Evolutionary conservation across 2,113 vertebrate species (phyloP).

Genomic region (Salvelinus alpinus): DNA sequence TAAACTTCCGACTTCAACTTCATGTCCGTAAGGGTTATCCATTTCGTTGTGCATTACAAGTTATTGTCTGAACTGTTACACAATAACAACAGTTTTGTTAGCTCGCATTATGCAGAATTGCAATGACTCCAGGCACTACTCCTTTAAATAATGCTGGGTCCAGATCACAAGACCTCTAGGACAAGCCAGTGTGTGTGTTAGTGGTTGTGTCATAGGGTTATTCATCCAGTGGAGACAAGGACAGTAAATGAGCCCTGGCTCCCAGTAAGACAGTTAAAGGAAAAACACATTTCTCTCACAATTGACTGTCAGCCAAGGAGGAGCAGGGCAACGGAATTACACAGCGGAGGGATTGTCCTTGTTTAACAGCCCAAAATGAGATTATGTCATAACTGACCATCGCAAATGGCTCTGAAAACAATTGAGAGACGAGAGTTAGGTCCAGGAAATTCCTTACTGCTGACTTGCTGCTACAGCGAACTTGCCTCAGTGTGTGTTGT

Average conservation of each 20-base stretch:
- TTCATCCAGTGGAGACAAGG: slow-evolving; percentile 23
- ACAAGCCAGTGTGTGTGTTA: neutral
- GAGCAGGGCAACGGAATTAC: neutral
- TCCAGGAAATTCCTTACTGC: slow-evolving; percentile 7
- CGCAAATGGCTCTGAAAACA: slow-evolving; percentile 25
- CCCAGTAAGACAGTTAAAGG: slow-evolving; percentile 13
- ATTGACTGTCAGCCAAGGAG: slow-evolving; percentile 12
- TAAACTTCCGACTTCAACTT: no score
- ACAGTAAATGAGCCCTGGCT: slow-evolving; percentile 23
- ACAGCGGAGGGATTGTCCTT: slow-evolving; percentile 47
- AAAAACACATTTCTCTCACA: slow-evolving; percentile 10
- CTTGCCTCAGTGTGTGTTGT: slow-evolving; percentile 5
- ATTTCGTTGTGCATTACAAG: neutral
- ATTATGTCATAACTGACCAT: slow-evolving; percentile 19
- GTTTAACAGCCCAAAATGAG: slow-evolving; percentile 19
- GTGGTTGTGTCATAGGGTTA: slow-evolving; percentile 1
- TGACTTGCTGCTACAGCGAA: slow-evolving; percentile 26
- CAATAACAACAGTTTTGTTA: slow-evolving; percentile 1
- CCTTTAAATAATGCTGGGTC: neutral
- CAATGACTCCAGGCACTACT: neutral
- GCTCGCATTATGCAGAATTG: neutral
- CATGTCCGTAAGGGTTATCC: neutral
- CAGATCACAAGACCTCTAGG: slow-evolving; percentile 18
- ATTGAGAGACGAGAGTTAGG: slow-evolving; percentile 4
- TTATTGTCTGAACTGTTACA: neutral